Evolutionary conservation across 1,140 invertebrate species (phyloP), one percentile per base, ranked within the genome.

Genomic region (Anastrepha obliqua): DNA sequence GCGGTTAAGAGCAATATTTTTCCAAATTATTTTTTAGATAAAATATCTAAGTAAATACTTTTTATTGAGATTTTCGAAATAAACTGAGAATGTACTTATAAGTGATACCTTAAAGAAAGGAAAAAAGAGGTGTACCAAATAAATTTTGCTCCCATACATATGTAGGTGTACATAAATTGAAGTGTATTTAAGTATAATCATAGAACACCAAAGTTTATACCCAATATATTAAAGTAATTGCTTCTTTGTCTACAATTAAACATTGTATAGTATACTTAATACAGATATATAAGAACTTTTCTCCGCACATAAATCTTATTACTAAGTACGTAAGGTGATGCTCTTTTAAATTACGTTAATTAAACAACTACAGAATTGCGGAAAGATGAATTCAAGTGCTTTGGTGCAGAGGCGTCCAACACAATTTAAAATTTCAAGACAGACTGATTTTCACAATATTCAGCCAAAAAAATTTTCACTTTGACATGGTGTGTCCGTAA

Each of bases 221-320:
- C 2, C 60, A 86, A 60, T 55, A 60, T 6, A 6, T 55, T n/a
- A 74, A 74, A 74, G 67, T 42, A 74, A 74, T 74, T 74, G 1
- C 15, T 39, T 91, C 42, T 59, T 59, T 65, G 89, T 89, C 15
- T 74, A 47, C 15, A 74, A 17, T n/a, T 47, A 74, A 74, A 44
- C 17, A 47, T 8, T 65, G 29, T 65, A 65, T 74, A 74, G 51
- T 74, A 74, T 67, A 67, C 62, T 67, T 67, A 67, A 42, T 74
- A 74, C 39, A 74, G 44, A 74, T 74, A 74, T n/a, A 42, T 42
- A 74, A n/a, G 39, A 29, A 29, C 29, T 29, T 29, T 29, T 29
- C 29, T 29, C 29, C 29, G 29, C 29, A 29, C 13, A 74, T 44
- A 74, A 74, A 74, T 3, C 42, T 74, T 74, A 74, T 42, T 44